phyloP scores from a whole-genome alignment of 2,797 vertebrate genomes.

The Carduelis carduelis region DNA sequence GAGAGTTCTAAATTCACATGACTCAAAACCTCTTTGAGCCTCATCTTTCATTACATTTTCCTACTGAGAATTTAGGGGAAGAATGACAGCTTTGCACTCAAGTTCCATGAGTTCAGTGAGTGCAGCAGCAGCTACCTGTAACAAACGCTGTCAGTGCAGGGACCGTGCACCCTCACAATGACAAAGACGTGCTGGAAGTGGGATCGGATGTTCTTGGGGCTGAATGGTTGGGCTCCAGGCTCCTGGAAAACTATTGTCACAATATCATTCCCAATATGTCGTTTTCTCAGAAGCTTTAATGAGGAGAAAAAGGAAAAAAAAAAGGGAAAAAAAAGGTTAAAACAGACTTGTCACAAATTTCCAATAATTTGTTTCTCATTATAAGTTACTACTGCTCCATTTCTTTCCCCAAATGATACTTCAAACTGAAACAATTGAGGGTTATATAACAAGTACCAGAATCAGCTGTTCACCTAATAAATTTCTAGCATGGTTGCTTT shows the following conservation, averaged over 20 bases:
- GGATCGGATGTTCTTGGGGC: conserved; percentile 92
- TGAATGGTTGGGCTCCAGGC: conserved; percentile 93
- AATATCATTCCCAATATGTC: conserved; percentile 97
- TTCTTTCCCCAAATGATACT: neutral
- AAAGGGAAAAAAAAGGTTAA: neutral
- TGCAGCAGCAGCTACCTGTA: conserved; percentile 82
- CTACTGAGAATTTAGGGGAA: neutral
- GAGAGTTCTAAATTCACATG: neutral
- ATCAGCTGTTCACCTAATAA: neutral
- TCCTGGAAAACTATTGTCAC: conserved; percentile 99
- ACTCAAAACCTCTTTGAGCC: neutral
- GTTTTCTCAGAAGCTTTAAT: conserved; percentile 89
- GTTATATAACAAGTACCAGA: neutral
- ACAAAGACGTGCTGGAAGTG: conserved; percentile 98
- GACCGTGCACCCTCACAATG: conserved; percentile 88
- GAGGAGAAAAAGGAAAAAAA: neutral
- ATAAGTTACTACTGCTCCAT: neutral
- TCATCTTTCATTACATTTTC: neutral
- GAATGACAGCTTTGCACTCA: neutral
- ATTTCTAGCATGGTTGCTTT: neutral
- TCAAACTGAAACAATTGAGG: neutral
- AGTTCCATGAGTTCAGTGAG: rapidly evolving
- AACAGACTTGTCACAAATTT: neutral
- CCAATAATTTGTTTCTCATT: neutral
- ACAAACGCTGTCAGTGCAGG: conserved; percentile 90